Evolutionary conservation across 2,113 vertebrate genomes (phyloP).

Genomic region (Chaenogobius annularis): DNA sequence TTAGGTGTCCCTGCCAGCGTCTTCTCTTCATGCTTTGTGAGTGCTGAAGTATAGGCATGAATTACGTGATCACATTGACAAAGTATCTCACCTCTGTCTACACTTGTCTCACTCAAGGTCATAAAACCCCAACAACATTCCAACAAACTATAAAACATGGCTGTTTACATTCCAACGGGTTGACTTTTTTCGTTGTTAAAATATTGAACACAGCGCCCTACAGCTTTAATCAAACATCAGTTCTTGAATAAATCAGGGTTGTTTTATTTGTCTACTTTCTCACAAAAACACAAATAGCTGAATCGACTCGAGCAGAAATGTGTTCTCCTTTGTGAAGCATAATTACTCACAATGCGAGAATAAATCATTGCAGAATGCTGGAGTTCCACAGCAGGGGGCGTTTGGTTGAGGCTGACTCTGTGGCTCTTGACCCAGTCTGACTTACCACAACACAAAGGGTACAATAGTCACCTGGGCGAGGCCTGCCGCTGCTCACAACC

Average conservation of each 20-base stretch:
- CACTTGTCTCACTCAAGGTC: constrained; percentile 3
- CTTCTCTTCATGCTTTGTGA: not conserved
- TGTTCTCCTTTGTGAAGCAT: not conserved
- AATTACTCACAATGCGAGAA: constrained; percentile 3
- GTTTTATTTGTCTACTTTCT: not conserved
- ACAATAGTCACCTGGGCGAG: not conserved
- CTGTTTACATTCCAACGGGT: not conserved
- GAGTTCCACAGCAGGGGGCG: constrained; percentile 22
- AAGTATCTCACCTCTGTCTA: not conserved
- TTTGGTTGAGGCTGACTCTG: not conserved
- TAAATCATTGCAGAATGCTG: constrained; percentile 14
- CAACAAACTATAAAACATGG: not conserved
- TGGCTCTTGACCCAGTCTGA: not conserved
- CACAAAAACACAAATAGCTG: not conserved
- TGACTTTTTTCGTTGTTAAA: not conserved
- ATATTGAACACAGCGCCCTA: not conserved
- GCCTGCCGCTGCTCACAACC: constrained; percentile 1
- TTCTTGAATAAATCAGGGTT: not conserved
- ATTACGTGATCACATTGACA: not conserved
- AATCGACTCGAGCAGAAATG: not conserved
- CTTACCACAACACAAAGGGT: not conserved
- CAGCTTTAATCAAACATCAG: not conserved
- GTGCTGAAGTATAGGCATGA: not conserved
- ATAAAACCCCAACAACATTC: not conserved
- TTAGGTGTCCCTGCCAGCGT: not conserved